Base-by-base conservation (phyloP, 2,797 vertebrate species). In the Chiroxiphia lanceolata region DNA sequence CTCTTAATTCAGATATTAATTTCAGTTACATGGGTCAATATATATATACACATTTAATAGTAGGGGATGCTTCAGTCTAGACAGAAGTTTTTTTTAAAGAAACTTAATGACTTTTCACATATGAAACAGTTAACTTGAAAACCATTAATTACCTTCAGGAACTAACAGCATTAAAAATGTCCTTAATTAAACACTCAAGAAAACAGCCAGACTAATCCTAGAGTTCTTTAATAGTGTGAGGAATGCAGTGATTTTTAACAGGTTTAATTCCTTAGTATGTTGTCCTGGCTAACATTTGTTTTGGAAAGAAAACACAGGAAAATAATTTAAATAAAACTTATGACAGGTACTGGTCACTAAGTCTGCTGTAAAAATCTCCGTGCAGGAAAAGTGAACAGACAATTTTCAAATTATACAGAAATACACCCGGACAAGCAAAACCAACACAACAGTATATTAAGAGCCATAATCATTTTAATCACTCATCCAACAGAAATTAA, bases 181-280 rank as follows among this genome's bases (percentile, higher is more conserved):
- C 70, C 77, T 81, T 48, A 40, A 93, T 94, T 94, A 96, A 91
- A 75, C 23, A 57, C 33, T 86, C 56, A 68, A 78, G 60, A 68
- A 38, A 91, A 70, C 29, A 85, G 40, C n/a, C 56, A 65, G 69
- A 85, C 71, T 93, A 96, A 92, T 92, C 87, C 77, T 65, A 40
- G 50, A 50, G 40, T 38, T 83, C 42, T 70, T 68, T 97, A 95
- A 96, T 79, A 96, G 65, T 6, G 3, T 83, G 56, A 96, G 81
- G 95, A 96, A 96, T 92, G 92, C 45, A 87, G 26, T 44, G 68
- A 76, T 54, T 88, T 94, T 92, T 71, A 89, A 59, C n/a, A 64
- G 59, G 36, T 83, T 96, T 80, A 87, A 93, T 77, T 45, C 56
- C 81, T 45, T 77, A 64, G 70, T 65, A 86, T 22, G 75, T 79